Base-by-base conservation (phyloP, 2,888 invertebrate species). In the Therioaphis trifolii region DNA sequence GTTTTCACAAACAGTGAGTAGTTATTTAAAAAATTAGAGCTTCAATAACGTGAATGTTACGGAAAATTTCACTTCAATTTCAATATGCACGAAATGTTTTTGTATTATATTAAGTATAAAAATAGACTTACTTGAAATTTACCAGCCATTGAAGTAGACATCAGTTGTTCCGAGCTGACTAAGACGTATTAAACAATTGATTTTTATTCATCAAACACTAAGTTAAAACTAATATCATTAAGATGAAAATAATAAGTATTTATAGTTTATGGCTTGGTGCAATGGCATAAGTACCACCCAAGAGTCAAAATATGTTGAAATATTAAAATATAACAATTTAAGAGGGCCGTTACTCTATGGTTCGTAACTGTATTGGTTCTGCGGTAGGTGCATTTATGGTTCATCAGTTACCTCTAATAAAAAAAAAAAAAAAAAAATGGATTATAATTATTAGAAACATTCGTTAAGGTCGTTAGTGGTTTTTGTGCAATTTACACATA, bases 351-450 rank as follows among this genome's bases (percentile, higher is more conserved):
- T 35, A 55, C 35, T 74, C 52, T 29, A 49, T 15, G 55, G n/a
- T n/a, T n/a, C n/a, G n/a, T n/a, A n/a, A n/a, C n/a, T 55, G 40
- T 75, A 40, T 72, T 29, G 29, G 63, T 63, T 61, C 46, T 63
- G 63, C 76, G 76, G 76, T 76, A 63, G 76, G 76, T 76, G 76
- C 46, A 46, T 76, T 63, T 18, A 46, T 46, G 74, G 74, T 58
- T 58, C 74, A 24, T 75, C 55, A 21, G 58, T 55, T 55, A 21
- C 49, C 49, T 27, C n/a, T n/a, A 72, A n/a, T 0, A 49, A 49
- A 49, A 72, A 27, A 49, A 21, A n/a, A 0, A 49, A 49, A 49
- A 72, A 27, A 49, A 21, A n/a, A 0, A 72, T n/a, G 9, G n/a
- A 52, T 58, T 21, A 35, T 52, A 35, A 52, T 72, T 35, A 72